phyloP scores from a whole-genome alignment of 2,888 invertebrate species.

The Unio delphinus region DNA sequence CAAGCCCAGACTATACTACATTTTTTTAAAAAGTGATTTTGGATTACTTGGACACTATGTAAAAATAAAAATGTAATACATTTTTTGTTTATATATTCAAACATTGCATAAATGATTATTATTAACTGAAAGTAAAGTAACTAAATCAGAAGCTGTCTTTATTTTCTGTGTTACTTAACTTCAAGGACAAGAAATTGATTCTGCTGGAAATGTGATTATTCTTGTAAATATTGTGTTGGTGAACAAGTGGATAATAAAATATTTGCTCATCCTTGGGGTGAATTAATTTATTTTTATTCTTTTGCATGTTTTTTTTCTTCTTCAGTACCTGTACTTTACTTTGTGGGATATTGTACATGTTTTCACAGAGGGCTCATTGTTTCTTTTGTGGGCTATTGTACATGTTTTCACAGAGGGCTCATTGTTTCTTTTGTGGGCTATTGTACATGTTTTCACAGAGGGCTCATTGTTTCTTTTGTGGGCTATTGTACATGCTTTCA shows the following conservation, averaged over 20 bases:
- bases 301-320: neutral
- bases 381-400: neutral
- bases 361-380: neutral
- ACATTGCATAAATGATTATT: too few species aligned
- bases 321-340: neutral
- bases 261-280: neutral
- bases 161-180: too few species aligned
- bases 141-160: too few species aligned
- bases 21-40: too few species aligned
- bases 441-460: neutral
- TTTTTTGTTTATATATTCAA: too few species aligned
- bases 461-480: too few species aligned
- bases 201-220: neutral
- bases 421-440: too few species aligned
- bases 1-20: too few species aligned
- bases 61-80: too few species aligned
- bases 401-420: neutral
- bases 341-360: neutral
- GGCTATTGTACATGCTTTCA: neutral
- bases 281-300: neutral
- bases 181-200: neutral
- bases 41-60: too few species aligned
- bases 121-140: too few species aligned
- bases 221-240: neutral
- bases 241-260: neutral